phyloP scores from a whole-genome alignment of 2,888 invertebrate genomes.

The Strigamia transsilvanica region DNA sequence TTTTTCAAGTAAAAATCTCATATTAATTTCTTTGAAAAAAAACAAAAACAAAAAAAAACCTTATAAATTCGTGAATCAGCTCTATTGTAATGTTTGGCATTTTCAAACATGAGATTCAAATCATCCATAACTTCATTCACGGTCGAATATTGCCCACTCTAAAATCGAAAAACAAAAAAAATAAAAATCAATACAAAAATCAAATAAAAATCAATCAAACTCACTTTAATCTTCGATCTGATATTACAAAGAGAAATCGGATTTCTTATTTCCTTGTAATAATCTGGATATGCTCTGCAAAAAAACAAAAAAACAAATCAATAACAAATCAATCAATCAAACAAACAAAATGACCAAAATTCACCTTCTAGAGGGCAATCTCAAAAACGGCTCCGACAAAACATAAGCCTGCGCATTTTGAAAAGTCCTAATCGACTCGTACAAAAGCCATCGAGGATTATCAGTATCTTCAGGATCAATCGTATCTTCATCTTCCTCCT shows the following conservation, averaged over 20 bases:
- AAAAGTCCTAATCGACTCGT: constrained; percentile 68
- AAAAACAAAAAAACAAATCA: background rate
- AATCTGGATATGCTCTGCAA: constrained; percentile 94
- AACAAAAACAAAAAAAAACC: constrained; percentile 67
- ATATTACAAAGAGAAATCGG: constrained; percentile 95
- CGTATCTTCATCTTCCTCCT: constrained; percentile 63
- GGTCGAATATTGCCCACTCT: constrained; percentile 80
- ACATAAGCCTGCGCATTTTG: constrained; percentile 71
- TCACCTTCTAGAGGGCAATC: constrained; percentile 77
- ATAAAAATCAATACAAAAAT: too few relatives aligned
- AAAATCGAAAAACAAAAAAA: constrained; percentile 50
- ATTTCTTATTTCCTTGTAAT: constrained; percentile 95
- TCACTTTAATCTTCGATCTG: constrained; percentile 66
- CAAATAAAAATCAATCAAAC: too few relatives aligned
- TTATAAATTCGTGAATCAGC: constrained; percentile 82
- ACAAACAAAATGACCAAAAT: constrained; percentile 49
- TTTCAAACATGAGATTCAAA: constrained; percentile 95
- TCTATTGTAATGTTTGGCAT: constrained; percentile 89
- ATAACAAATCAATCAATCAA: background rate
- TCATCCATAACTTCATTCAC: constrained; percentile 91
- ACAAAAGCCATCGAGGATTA: constrained; percentile 85
- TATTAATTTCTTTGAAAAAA: too few relatives aligned
- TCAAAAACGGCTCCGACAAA: constrained; percentile 92
- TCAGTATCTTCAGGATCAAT: constrained; percentile 54
- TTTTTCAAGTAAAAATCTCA: background rate